Evolutionary conservation across 1,140 invertebrate species (phyloP), one percentile per base, ranked within the genome.

Genomic region (Euura lappo): DNA sequence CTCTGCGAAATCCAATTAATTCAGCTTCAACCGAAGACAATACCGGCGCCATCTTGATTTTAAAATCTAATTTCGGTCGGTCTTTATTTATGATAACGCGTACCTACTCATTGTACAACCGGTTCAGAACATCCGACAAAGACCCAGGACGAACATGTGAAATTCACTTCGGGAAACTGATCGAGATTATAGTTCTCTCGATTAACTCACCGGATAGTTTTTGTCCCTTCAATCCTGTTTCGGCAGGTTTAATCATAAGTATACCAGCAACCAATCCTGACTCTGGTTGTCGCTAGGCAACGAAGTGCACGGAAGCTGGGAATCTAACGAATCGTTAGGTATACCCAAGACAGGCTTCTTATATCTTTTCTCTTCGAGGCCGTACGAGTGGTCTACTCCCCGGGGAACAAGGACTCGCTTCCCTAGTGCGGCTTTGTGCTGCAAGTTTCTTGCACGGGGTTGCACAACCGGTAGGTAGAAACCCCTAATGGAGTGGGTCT

Each of bases 41-140:
- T 60, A 60, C 51, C 51, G 51, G 51, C 51, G 51, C 51, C 51
- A 60, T 60, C 51, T 60, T 60, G 51, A 60, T 60, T 60, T 60
- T 5, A 60, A 60, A 60, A 60, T 60, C 51, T 60, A 60, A 60
- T 60, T 60, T 60, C 28, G 13, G 51, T 60, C 51, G 8, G 51
- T 60, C 51, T 60, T 60, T 60, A 60, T 60, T 60, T 60, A 60
- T 60, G 51, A 60, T 60, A 60, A 60, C 51, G 51, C 51, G 51
- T n/a, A 60, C 28, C 28, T 28, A 28, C 51, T 60, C 51, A 60
- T 60, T 60, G 51, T 60, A 60, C 6, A 60, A 8, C 51, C 51
- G 3, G 51, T 28, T 28, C 28, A 28, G 28, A 28, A 28, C 28
- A 28, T 28, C 28, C 28, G 28, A 28, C 28, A 28, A 28, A 28